Evolutionary conservation across 2,797 vertebrate genomes (phyloP), one percentile per base, ranked within the genome.

Genomic region (Macropus fuliginosus): DNA sequence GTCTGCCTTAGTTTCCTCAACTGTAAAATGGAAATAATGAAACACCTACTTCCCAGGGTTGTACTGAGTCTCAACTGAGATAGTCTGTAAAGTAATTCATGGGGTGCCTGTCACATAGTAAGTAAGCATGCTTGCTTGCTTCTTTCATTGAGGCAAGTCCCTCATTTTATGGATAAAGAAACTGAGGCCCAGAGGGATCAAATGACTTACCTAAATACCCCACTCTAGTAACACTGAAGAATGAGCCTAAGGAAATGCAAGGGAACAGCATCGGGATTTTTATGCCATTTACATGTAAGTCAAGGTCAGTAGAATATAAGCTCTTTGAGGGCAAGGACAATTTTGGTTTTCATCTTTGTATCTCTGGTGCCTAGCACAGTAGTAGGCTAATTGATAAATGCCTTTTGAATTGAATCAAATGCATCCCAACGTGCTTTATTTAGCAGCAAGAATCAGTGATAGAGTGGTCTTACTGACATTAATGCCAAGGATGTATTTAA

Each of bases 391-490:
- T 40, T 9, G 18, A 81, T 40, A 81, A 40, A 46, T 40, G 18
- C 18, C 21, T 40, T 1, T 81, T 81, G n/a, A 40, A 81, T 24
- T 46, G 8, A 81, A 40, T 81, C 66, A 40, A 81, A 24, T 40
- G 18, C n/a, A 81, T 24, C 18, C n/a, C 40, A 57, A 8, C 0
- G 0, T 40, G 57, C 92, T 91, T 89, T 54, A 21, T 0, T 0
- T 40, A 91, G 91, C 46, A 34, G 40, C 1, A 0, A 2, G 56
- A 55, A 12, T 92, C 46, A 55, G 81, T 40, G 57, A 54, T 54
- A 87, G 5, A 91, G 91, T 66, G 56, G 81, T 87, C 55, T 94
- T 27, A n/a, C 11, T 55, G 46, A 92, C 54, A 57, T 40, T 66
- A 34, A n/a, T 5, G 29, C 34, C 29, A 56, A 31, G 91, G 62